A percentile compares a stretch with the other conserved stretches of the same genome.
Conservation (phyloP, 2,113 vertebrate species). For the Pipa parva region DNA sequence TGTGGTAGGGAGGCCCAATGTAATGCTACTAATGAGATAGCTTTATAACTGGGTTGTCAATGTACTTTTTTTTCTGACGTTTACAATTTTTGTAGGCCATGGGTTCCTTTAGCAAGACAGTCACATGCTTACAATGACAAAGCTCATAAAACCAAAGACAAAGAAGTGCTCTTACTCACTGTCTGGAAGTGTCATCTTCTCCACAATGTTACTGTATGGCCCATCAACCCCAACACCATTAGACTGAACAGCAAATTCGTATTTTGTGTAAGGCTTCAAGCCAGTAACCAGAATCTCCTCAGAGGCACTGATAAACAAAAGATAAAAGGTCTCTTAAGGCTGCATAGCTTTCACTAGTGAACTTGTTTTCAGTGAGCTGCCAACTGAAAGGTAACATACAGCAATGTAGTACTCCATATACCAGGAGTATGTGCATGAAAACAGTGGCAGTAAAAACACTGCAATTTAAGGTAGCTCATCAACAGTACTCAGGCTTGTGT, state of each 20-base stretch:
- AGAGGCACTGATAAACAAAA: conserved; percentile 67
- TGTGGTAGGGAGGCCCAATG: too few species aligned
- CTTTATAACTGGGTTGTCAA: too few species aligned
- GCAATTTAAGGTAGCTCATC: too few species aligned
- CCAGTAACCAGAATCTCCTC: conserved; percentile 85
- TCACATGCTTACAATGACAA: too few species aligned
- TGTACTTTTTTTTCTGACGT: too few species aligned
- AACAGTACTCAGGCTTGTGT: too few species aligned
- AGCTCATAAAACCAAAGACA: background rate
- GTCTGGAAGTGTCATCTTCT: conserved; percentile 84
- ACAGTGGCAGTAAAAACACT: background rate
- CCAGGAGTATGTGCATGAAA: background rate
- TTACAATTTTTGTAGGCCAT: too few species aligned
- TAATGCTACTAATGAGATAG: too few species aligned
- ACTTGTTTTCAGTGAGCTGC: too few species aligned
- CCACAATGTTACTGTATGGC: conserved; percentile 84
- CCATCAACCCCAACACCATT: conserved; percentile 78
- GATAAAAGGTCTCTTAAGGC: too few species aligned
- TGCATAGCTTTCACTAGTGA: too few species aligned
- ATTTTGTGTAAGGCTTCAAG: conserved; percentile 89
- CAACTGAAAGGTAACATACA: background rate
- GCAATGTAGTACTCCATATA: background rate
- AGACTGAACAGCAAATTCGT: conserved; percentile 92
- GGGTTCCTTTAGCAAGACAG: too few species aligned
- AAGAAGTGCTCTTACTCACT: conserved; percentile 67